These are phyloP conservation scores for Ptychodera flava DNA, from an alignment of 35 echinoderm and acorn worm species.

Conservation along the genomic window DNA sequence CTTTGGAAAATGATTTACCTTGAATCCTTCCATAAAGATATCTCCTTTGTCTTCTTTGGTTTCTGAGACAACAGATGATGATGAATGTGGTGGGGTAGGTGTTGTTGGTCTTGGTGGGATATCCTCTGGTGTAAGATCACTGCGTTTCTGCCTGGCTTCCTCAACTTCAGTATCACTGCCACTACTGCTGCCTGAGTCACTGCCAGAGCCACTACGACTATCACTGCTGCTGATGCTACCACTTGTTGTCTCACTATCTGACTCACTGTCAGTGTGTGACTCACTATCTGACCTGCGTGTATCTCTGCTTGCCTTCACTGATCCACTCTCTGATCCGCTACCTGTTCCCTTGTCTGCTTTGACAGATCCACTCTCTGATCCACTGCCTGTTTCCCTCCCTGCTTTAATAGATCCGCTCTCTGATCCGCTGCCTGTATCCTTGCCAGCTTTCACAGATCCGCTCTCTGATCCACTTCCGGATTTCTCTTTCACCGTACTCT, in stretches of 20 bases:
- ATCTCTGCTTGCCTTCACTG: background rate
- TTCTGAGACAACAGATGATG: background rate
- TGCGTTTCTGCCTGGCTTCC: background rate
- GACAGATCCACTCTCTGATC: conserved; percentile 26
- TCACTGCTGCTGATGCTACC: background rate
- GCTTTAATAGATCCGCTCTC: conserved; percentile 7
- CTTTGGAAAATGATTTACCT: too few relatives aligned
- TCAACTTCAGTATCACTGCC: background rate
- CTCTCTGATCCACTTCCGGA: too few relatives aligned
- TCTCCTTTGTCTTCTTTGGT: background rate
- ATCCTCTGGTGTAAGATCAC: background rate
- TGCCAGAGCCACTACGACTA: background rate
- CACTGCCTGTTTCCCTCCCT: conserved; percentile 30
- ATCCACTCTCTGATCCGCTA: background rate
- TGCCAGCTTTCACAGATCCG: conserved; percentile 16
- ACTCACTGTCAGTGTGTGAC: background rate
- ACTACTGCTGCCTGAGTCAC: background rate
- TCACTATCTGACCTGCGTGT: background rate
- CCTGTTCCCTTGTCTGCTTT: background rate
- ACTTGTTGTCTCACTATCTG: background rate
- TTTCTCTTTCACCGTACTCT: background rate
- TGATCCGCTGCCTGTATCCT: conserved; percentile 33
- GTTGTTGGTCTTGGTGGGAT: background rate
- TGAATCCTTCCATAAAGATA: conserved; percentile 11
- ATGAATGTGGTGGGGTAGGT: background rate